Evolutionary conservation across 2,797 vertebrate species (phyloP), one percentile per base, ranked within the genome.

Genomic region (Micrastur ruficollis): DNA sequence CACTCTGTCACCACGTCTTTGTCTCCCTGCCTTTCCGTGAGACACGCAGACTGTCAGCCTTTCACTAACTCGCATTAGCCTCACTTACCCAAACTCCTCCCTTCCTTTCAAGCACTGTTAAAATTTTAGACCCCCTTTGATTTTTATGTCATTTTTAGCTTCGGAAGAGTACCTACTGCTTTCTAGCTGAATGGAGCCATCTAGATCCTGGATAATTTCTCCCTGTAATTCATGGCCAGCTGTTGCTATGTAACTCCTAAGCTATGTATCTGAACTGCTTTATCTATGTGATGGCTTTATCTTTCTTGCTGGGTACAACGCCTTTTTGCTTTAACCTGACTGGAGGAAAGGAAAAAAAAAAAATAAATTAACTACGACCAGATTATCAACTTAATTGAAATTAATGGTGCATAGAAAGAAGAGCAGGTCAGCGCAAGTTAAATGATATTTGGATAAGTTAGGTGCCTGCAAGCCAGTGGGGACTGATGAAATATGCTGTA

Each of bases 131-230:
- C 36, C 32, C 19, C 5, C 23, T 87, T 95, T 85, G 89, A 85
- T 78, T 96, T 94, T 96, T 85, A 26, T 67, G 63, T 46, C 61
- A 91, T 81, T 95, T 95, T 94, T 78, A 80, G 44, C 78, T 93
- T 90, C 16, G 9, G 55, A 87, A 87, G 47, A 49, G 21, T 22
- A 56, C 50, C 16, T 20, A 56, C 50, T 16, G 10, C n/a, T 96
- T 96, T 80, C 40, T 86, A 61, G 63, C n/a, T 92, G 91, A 97
- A 91, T 92, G 67, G 75, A 91, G 49, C 32, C 56, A 71, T 68
- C 63, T 18, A 87, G 72, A 31, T 5, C 67, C 83, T 50, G 61
- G 79, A 93, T 70, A 92, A 85, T 93, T 91, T 93, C 21, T 94
- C 63, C 20, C 81, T 82, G 26, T 93, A 95, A 93, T 91, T 91